Percentiles rank a stretch among this genome's conserved stretches.
Conservation (phyloP, 2,113 vertebrate genomes). For the Elgaria multicarinata region DNA sequence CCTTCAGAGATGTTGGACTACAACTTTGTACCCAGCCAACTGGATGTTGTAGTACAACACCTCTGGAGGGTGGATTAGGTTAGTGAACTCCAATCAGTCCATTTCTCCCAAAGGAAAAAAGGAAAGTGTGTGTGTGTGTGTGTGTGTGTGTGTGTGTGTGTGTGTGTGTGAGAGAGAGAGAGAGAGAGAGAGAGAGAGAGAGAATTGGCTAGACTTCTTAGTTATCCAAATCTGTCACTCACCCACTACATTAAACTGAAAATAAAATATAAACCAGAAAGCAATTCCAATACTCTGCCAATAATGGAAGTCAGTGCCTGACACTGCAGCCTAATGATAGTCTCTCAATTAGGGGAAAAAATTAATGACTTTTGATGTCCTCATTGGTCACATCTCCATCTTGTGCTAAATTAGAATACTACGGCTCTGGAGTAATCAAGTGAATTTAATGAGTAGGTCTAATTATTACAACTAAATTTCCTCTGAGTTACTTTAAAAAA, state of each 20-base stretch:
- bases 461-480: constrained; percentile 15
- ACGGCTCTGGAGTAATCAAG: background rate
- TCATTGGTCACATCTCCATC: background rate
- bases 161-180: background rate
- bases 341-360: background rate
- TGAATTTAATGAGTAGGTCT: background rate
- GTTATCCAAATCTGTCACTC: background rate
- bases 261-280: background rate
- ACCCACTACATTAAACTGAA: background rate
- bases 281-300: background rate
- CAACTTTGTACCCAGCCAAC: no score
- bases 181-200: no score
- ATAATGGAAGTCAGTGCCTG: background rate
- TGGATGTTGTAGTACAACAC: background rate
- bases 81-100: background rate
- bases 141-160: background rate
- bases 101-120: no score
- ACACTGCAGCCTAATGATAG: background rate
- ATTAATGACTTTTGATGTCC: background rate
- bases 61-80: background rate
- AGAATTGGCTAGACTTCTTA: background rate
- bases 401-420: constrained; percentile 6
- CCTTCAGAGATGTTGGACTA: no score
- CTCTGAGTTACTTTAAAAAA: background rate
- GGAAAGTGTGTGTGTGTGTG: background rate